Evolutionary conservation across 2,888 invertebrate species (phyloP), one percentile per base, ranked within the genome.

Genomic region (Ectobius pallidus): DNA sequence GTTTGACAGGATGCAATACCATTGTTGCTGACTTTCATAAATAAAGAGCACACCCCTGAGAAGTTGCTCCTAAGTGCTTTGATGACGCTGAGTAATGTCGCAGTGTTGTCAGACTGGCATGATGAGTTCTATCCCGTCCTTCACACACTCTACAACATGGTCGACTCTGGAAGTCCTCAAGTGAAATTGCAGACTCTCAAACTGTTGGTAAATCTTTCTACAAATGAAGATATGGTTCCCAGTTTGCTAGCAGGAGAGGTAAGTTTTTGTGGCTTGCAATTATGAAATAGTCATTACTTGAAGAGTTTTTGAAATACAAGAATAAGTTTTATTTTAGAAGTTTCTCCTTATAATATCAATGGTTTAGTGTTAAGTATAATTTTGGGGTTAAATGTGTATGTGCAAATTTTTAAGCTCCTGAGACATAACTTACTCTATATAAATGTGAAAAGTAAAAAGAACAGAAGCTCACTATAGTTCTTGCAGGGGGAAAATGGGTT

Each of bases 161-260:
- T 87, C 39, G 85, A 85, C 76, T 80, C 79, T 61, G 81, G 80
- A 16, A 81, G 81, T 67, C 78, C 81, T 6, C 81, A 82, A 20
- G 79, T 86, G 22, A 83, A 83, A 75, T 79, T 87, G 20, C 87
- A 87, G 77, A 83, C 87, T 1, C 80, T 87, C 22, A 85, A 87
- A 77, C 82, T 88, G 34, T 82, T 89, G 52, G 86, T 88, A 70
- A 89, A 89, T 79, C 80, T 89, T 4, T 86, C 87, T 11, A 86
- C 86, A 75, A 88, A 88, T 80, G 82, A 85, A 74, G 86, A 86
- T 74, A 85, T 88, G 84, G 85, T 88, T 61, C 87, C 87, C 7
- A 85, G 86, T 77, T 81, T 88, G 44, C 80, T 88, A 63, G 87
- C 87, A 73, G 86, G 87, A 52, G 86, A 87, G 84, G 88, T 87